These are phyloP conservation scores for Emydocephalus ijimae DNA, from an alignment of 2,113 vertebrate species.

Conservation along the genomic window DNA sequence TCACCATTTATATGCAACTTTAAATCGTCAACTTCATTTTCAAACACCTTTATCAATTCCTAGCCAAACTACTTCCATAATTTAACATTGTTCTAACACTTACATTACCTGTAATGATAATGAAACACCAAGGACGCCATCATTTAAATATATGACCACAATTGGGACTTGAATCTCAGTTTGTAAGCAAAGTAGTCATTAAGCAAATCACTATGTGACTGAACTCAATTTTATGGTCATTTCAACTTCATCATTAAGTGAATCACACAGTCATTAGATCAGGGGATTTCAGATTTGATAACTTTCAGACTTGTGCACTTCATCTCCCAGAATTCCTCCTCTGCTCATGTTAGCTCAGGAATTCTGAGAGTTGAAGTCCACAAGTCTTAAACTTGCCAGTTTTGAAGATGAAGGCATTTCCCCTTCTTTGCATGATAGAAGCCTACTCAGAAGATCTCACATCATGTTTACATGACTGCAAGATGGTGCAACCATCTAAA, in stretches of 20 bases:
- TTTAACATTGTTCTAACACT: not conserved
- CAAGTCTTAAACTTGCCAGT: no score
- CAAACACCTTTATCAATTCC: not conserved
- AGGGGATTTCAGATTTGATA: no score
- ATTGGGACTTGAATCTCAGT: not conserved
- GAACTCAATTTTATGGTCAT: not conserved
- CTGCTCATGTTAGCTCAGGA: no score
- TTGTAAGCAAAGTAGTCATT: not conserved
- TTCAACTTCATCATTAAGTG: not conserved
- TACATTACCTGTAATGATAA: not conserved
- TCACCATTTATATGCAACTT: not conserved
- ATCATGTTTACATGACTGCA: not conserved
- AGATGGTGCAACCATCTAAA: not conserved
- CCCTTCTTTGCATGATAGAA: not conserved
- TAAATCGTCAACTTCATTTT: not conserved
- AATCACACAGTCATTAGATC: not conserved
- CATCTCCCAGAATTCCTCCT: no score
- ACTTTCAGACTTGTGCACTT: no score
- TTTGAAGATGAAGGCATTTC: not conserved
- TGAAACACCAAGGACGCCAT: not conserved
- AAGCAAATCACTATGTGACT: not conserved
- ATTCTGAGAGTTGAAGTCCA: no score
- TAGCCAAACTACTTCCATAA: not conserved
- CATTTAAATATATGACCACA: not conserved
- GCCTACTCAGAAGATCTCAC: not conserved